Base-by-base conservation (phyloP, 2,888 invertebrate genomes). In the Tuberolachnus salignus region DNA sequence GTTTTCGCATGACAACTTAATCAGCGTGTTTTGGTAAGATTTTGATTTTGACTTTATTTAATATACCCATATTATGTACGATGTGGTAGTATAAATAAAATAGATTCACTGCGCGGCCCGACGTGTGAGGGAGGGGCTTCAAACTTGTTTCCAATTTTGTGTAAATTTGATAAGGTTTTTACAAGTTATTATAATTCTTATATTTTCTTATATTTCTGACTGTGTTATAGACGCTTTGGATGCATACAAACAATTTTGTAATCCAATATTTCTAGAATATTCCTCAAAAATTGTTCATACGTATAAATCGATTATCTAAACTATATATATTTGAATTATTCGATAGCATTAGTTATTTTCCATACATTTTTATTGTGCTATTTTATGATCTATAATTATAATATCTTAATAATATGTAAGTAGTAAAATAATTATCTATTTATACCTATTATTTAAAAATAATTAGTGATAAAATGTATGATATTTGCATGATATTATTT, bases 1-100 rank as follows among this genome's bases (percentile, higher is more conserved):
- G 4, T 59, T 19, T 14, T 49, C 42, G 49, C 21, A 13, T 51
- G 19, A 3, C 19, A 21, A 44, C 55, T 69, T 59, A 21, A 46
- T n/a, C 63, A 57, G 42, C 46, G 73, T 73, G 19, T 72, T 51
- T 44, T 46, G 63, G 57, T 80, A 66, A 71, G 71, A 69, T 64
- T n/a, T 51, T 64, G 14, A n/a, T 49, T 72, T 71, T 2, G 21
- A 42, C 14, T 53, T 51, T 44, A 11, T 57, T 71, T 19, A 34
- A 34, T 51, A 9, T 16, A 8, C 6, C 34, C 34, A 34, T n/a
- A n/a, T n/a, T n/a, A n/a, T n/a, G 8, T 69, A 51, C 26, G 26
- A n/a, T 67, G 19, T 19, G 49, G n/a, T 16, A 16, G 4, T 26
- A 6, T 14, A 53, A 49, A 26, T 8, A 34, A n/a, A 1, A 10